These are phyloP conservation scores for Ceratina australensis DNA, from an alignment of 1,140 invertebrate genomes.

Conservation along the genomic window DNA sequence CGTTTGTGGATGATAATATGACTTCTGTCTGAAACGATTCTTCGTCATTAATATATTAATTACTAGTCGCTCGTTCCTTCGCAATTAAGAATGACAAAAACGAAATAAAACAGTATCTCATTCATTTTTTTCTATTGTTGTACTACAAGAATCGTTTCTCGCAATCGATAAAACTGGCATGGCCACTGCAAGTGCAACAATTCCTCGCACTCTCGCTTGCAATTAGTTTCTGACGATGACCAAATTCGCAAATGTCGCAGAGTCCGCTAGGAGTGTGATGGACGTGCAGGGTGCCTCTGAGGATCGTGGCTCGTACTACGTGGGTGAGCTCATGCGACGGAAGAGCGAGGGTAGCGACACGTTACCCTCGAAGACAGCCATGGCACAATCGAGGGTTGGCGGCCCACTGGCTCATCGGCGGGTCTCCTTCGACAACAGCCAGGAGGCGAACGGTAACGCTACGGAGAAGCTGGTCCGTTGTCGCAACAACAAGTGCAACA, in stretches of 20 bases:
- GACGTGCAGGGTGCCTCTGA: conserved; percentile 62
- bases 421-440: conserved; percentile 78
- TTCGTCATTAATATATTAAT: neutral
- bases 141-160: neutral
- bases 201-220: too few species aligned
- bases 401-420: conserved; percentile 66
- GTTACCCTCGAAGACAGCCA: conserved; percentile 61
- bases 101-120: too few species aligned
- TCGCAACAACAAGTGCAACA: conserved; percentile 87
- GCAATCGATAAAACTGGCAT: conserved; percentile 14
- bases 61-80: too few species aligned
- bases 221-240: conserved; percentile 22
- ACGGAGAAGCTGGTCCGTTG: conserved; percentile 83
- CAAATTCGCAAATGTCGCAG: conserved; percentile 61
- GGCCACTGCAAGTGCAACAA: neutral
- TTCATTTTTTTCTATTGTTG: too few species aligned
- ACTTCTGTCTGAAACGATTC: neutral
- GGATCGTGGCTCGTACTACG: conserved; percentile 61
- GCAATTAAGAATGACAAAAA: too few species aligned
- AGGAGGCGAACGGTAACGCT: conserved; percentile 56
- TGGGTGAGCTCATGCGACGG: conserved; percentile 73
- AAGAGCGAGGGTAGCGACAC: conserved; percentile 80
- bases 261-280: conserved; percentile 76
- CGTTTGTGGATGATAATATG: neutral
- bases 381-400: conserved; percentile 19